These are phyloP conservation scores for Athene cunicularia DNA, from an alignment of 2,113 vertebrate genomes.

Conservation along the genomic window DNA sequence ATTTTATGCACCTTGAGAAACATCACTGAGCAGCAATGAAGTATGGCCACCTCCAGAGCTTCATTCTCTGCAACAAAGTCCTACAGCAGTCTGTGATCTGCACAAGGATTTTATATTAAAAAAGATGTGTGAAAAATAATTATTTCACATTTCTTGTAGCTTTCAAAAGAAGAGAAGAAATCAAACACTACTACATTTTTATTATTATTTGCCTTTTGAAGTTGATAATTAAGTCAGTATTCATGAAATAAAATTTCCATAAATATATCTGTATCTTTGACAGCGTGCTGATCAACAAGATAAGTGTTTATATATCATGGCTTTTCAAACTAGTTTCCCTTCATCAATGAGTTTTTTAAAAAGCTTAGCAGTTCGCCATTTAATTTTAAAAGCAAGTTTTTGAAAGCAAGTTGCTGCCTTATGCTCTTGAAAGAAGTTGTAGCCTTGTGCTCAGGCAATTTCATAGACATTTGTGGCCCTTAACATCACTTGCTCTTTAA, in stretches of 20 bases:
- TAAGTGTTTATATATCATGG: not conserved
- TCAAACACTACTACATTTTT: not conserved
- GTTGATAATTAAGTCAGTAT: not conserved
- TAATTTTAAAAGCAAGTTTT: not conserved
- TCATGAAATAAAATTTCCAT: not conserved
- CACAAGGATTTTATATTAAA: not conserved
- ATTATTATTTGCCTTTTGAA: not conserved
- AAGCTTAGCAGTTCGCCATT: not conserved
- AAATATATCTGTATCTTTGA: not conserved
- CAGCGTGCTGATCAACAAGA: not conserved
- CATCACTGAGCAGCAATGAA: rapidly evolving
- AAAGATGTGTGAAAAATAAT: not conserved
- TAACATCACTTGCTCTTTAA: not conserved
- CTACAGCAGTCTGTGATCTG: not conserved
- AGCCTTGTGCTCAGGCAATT: not conserved
- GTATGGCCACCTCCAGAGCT: not conserved
- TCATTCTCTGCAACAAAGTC: not conserved
- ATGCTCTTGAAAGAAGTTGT: not conserved
- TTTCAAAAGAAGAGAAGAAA: not conserved
- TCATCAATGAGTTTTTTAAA: not conserved
- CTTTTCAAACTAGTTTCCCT: not conserved
- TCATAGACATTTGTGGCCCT: not conserved
- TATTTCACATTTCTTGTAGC: not conserved
- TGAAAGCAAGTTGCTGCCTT: not conserved
- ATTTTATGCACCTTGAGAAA: not conserved